Conservation (phyloP, 2,797 vertebrate genomes). For the Pangasius djambal region DNA sequence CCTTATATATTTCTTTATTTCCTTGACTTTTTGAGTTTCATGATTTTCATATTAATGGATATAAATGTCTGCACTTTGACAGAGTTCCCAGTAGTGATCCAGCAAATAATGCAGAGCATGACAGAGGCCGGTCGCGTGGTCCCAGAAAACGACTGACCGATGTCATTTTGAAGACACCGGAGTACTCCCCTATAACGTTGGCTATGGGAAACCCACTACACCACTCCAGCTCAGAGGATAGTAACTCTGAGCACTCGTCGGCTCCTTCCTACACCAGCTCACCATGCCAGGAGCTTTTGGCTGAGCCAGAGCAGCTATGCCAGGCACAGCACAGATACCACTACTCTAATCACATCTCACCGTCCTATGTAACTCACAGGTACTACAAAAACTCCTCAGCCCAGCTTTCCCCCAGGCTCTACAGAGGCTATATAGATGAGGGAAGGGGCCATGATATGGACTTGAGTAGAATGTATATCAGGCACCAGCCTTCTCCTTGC, state of each 20-base stretch:
- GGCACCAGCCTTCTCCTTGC: conserved; percentile 52
- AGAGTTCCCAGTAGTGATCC: conserved; percentile 77
- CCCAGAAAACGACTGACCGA: conserved; percentile 81
- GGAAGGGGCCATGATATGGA: conserved; percentile 70
- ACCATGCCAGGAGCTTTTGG: conserved; percentile 65
- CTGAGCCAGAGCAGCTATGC: conserved; percentile 63
- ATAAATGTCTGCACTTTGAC: conserved; percentile 32
- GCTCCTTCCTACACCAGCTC: conserved; percentile 79
- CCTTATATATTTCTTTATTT: conserved; percentile 1
- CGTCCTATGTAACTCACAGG: conserved; percentile 54
- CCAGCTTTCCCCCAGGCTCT: conserved; percentile 63
- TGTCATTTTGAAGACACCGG: conserved; percentile 71
- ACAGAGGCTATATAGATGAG: conserved; percentile 66
- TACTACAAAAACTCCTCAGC: conserved; percentile 66
- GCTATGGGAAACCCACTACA: conserved; percentile 61
- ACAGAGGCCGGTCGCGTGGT: conserved; percentile 73
- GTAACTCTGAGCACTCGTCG: conserved; percentile 83
- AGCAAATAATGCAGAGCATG: conserved; percentile 63
- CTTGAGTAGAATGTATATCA: conserved; percentile 62
- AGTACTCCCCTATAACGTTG: conserved; percentile 60
- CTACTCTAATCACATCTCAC: conserved; percentile 57
- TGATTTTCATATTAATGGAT: conserved; percentile 21
- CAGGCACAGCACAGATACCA: conserved; percentile 56
- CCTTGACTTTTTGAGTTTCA: not conserved
- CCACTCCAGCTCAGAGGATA: conserved; percentile 80